Evolutionary conservation across 2,888 invertebrate genomes (phyloP).

Genomic region (Cheilosia variabilis): DNA sequence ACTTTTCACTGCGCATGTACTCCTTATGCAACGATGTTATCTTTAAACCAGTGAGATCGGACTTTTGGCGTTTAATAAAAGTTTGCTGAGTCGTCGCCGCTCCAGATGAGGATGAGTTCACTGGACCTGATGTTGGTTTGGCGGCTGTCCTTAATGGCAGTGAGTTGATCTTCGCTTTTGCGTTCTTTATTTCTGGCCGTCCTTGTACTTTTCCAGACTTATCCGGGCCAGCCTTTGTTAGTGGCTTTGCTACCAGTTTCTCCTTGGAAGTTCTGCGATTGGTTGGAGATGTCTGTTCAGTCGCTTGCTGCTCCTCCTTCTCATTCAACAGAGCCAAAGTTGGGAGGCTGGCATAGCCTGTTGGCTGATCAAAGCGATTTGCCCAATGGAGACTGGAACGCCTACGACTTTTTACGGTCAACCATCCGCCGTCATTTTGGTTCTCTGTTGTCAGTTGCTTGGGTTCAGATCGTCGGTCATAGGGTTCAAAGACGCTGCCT

Average conservation of each 20-base stretch:
- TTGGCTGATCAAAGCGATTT: constrained; percentile 91
- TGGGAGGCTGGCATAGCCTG: constrained; percentile 92
- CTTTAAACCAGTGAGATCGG: constrained; percentile 86
- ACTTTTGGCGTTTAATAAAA: constrained; percentile 85
- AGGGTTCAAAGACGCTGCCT: constrained; percentile 79
- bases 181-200: constrained; percentile 82
- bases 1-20: constrained; percentile 83
- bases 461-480: constrained; percentile 80
- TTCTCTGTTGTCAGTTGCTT: constrained; percentile 79
- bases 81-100: constrained; percentile 77
- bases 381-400: constrained; percentile 89
- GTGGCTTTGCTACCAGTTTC: constrained; percentile 39
- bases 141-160: constrained; percentile 76
- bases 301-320: constrained; percentile 79
- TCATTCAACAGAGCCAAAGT: constrained; percentile 85
- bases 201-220: constrained; percentile 69
- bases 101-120: constrained; percentile 39
- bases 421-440: constrained; percentile 88
- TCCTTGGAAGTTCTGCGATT: constrained; percentile 50
- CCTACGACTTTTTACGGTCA: constrained; percentile 92
- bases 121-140: constrained; percentile 36
- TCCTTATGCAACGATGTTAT: constrained; percentile 83
- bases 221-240: constrained; percentile 67
- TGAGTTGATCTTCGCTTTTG: constrained; percentile 82
- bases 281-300: constrained; percentile 10